Evolutionary conservation across 2,797 vertebrate genomes (phyloP).

Genomic region (Chrosomus eos): DNA sequence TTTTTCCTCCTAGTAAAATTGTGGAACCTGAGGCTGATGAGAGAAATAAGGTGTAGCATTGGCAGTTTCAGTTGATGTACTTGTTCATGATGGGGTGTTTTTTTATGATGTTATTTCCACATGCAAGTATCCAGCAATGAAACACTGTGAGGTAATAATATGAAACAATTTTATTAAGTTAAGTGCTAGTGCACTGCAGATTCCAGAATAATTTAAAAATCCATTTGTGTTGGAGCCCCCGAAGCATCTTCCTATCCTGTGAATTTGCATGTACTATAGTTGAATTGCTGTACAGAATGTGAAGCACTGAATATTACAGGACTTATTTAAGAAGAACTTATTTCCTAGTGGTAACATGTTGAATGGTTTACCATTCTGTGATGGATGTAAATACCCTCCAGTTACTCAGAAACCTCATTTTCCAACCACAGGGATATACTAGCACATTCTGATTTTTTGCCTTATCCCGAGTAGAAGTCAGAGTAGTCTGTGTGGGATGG

Average conservation of each 20-base stretch:
- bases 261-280: not conserved
- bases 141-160: constrained; percentile 67
- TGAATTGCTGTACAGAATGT: not conserved
- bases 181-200: constrained; percentile 61
- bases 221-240: constrained; percentile 39
- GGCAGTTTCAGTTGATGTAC: constrained; percentile 46
- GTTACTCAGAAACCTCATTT: constrained; percentile 39
- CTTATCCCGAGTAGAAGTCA: constrained; percentile 6
- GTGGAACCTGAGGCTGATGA: constrained; percentile 39
- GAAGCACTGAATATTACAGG: constrained; percentile 6
- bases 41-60: constrained; percentile 34
- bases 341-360: constrained; percentile 35
- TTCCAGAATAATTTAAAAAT: constrained; percentile 55
- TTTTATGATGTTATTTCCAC: constrained; percentile 65
- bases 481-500: not conserved
- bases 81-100: constrained; percentile 43
- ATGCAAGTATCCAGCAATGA: constrained; percentile 32
- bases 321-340: not conserved
- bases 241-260: constrained; percentile 33
- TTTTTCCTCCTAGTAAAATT: constrained; percentile 45
- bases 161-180: constrained; percentile 65
- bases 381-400: constrained; percentile 12
- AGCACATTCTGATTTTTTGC: constrained; percentile 39
- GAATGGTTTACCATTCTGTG: constrained; percentile 35
- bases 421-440: constrained; percentile 56